These are phyloP conservation scores for Liopterus haemorrhoidalis DNA, from an alignment of 2,888 invertebrate species.

Conservation along the genomic window DNA sequence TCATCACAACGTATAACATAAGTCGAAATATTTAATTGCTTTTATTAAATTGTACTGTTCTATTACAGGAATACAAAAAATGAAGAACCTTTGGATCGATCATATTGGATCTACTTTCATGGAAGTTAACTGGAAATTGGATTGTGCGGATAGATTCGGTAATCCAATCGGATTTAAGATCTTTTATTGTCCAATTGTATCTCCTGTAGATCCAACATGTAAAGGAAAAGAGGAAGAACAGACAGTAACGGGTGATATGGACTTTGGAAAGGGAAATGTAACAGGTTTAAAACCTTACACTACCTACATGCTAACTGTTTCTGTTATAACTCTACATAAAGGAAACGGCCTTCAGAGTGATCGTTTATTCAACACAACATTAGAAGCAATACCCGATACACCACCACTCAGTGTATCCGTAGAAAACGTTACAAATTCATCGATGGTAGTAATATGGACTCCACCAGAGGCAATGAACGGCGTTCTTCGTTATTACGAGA, in stretches of 20 bases:
- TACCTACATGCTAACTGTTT: constrained; percentile 64
- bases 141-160: constrained; percentile 67
- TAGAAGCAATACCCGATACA: constrained; percentile 59
- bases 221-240: constrained; percentile 43
- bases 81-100: constrained; percentile 53
- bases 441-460: constrained; percentile 60
- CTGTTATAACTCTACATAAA: constrained; percentile 55
- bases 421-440: constrained; percentile 55
- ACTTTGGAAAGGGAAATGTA: constrained; percentile 53
- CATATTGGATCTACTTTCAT: constrained; percentile 50
- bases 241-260: constrained; percentile 48
- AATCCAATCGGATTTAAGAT: constrained; percentile 69
- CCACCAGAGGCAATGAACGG: constrained; percentile 70
- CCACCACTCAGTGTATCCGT: constrained; percentile 57
- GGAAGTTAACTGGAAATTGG: constrained; percentile 69
- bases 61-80: too few relatives aligned
- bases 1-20: too few relatives aligned
- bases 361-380: constrained; percentile 59
- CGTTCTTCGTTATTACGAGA: constrained; percentile 59
- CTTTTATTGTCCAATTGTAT: constrained; percentile 63
- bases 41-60: too few relatives aligned
- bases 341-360: constrained; percentile 54
- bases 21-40: too few relatives aligned
- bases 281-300: constrained; percentile 65
- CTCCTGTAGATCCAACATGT: constrained; percentile 14